phyloP scores from a whole-genome alignment of 2,888 invertebrate species.

The Lasioglossum marginatum region DNA sequence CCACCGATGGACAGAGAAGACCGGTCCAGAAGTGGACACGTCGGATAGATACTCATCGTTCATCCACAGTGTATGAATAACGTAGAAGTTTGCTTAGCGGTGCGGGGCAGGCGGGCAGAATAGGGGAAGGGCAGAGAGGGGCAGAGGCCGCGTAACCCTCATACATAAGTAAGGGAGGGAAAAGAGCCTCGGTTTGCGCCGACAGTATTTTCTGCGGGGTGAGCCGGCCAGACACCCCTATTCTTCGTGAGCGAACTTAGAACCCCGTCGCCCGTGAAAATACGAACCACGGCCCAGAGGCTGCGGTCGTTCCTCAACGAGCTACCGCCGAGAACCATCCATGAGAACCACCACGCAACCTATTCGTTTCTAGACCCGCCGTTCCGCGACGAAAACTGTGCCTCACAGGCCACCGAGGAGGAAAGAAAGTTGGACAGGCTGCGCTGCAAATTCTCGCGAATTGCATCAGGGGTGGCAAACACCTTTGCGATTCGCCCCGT shows the following conservation, averaged over 20 bases:
- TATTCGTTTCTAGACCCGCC: neutral
- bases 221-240: constrained; percentile 51
- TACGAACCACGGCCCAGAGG: constrained; percentile 43
- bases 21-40: constrained; percentile 52
- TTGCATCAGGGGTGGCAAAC: neutral
- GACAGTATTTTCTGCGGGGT: constrained; percentile 68
- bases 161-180: constrained; percentile 77
- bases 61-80: constrained; percentile 77
- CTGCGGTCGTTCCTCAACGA: constrained; percentile 38
- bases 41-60: constrained; percentile 77
- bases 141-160: constrained; percentile 66
- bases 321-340: neutral
- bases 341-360: neutral
- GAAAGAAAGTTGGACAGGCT: neutral
- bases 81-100: constrained; percentile 72
- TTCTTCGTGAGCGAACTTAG: constrained; percentile 31
- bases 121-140: constrained; percentile 44
- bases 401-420: neutral
- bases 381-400: neutral
- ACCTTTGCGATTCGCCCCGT: neutral
- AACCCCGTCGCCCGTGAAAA: constrained; percentile 48
- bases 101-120: constrained; percentile 32
- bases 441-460: neutral
- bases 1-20: constrained; percentile 26
- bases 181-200: constrained; percentile 71